Conservation (phyloP, 2,113 vertebrate species). For the Sturnus vulgaris region DNA sequence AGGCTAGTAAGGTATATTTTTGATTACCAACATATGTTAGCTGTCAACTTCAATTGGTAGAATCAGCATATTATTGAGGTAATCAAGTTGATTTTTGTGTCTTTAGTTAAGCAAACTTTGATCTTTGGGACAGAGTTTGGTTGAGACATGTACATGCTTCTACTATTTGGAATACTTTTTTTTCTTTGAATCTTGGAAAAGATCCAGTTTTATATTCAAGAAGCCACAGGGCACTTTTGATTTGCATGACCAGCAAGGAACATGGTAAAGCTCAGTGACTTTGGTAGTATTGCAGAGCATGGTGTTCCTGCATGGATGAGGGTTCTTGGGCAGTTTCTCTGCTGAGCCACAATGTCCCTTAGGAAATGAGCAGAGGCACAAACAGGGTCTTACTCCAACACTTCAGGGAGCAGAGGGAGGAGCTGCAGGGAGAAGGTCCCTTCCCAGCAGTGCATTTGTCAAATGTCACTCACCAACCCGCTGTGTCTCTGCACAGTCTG, state of each 20-base stretch:
- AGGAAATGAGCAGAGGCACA: background rate
- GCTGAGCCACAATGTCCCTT: background rate
- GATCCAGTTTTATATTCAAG: background rate
- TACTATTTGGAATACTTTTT: background rate
- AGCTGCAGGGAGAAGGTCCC: background rate
- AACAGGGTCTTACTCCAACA: background rate
- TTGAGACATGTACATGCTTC: background rate
- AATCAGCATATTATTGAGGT: background rate
- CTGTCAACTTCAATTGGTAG: background rate
- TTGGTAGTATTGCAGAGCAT: background rate
- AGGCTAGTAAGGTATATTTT: background rate
- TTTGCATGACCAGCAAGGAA: background rate
- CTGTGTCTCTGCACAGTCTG: background rate
- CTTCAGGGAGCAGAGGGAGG: background rate
- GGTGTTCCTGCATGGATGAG: background rate
- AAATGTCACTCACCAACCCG: background rate
- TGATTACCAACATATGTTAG: background rate
- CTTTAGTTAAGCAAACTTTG: background rate
- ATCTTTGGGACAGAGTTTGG: background rate
- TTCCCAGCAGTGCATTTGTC: background rate
- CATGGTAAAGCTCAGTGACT: background rate
- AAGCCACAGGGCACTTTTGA: background rate
- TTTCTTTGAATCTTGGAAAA: background rate
- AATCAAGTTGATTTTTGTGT: background rate
- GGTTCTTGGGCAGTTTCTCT: background rate